Evolutionary conservation across 1,140 invertebrate genomes (phyloP), one percentile per base, ranked within the genome.

Genomic region (Zophobas atratus): DNA sequence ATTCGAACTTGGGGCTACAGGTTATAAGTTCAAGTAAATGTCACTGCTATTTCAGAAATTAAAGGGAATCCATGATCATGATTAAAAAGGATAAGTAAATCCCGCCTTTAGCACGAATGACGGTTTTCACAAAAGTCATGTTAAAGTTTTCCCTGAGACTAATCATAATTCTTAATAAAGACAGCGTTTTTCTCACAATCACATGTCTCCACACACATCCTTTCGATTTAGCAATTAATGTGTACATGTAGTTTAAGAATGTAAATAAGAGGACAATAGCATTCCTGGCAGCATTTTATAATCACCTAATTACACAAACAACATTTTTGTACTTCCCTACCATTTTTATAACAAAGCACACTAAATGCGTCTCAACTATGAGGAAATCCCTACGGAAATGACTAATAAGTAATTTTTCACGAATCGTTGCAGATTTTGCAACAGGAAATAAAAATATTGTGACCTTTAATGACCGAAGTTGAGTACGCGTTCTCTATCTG

Each of bases 231-330:
- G n/a, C 35, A 56, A 34, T 34, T 2, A 51, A 33, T 33, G 55
- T 57, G 32, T 57, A 60, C 56, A 60, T 60, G 36, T 60, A 60
- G 35, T 60, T 60, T 39, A 38, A 60, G 56, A 20, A 38, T 36
- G 56, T 60, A 60, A 60, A 60, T 60, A 60, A 60, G 38, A 60
- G 32, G 5, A 60, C 56, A 60, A 60, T 60, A 60, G 56, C 56
- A 60, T 60, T 60, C 56, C 36, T 60, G 2, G 2, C 34, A 60
- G 3, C 43, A 8, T 46, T 46, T 46, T 3, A 46, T 46, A 55
- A 55, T 55, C 35, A 55, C 53, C 6, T 33, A 33, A 55, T 55
- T 55, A 34, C 32, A 5, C 35, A 55, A 55, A 55, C 6, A 20
- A 2, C 6, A 55, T 34, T 55, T 55, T 35, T 55, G 53, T 55